phyloP scores from a whole-genome alignment of 1,140 invertebrate genomes.

The Drosophila suzukii region DNA sequence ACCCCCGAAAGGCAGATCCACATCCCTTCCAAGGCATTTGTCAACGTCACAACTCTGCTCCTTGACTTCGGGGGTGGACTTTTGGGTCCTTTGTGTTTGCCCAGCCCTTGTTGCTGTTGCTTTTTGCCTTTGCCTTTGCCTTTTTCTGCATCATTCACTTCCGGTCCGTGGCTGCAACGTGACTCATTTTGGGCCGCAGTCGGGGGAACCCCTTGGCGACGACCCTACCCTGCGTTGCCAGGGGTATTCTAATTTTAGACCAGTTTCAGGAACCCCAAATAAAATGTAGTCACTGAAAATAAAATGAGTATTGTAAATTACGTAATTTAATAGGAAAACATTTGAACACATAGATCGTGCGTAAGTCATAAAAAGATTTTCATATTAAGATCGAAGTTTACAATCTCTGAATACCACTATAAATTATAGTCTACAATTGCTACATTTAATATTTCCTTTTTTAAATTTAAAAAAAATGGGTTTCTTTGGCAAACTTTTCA shows the following conservation, averaged over 20 bases:
- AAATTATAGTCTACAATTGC: too few species aligned
- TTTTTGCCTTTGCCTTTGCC: conserved; percentile 9
- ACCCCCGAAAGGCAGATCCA: conserved; percentile 4
- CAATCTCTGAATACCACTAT: too few species aligned
- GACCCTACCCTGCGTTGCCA: not conserved
- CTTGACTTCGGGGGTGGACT: conserved; percentile 43
- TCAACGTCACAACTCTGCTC: conserved; percentile 67
- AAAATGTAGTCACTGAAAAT: not conserved
- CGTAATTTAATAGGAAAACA: too few species aligned
- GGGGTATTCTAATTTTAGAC: not conserved
- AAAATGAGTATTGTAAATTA: too few species aligned
- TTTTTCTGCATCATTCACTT: conserved; percentile 79
- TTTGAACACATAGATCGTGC: too few species aligned
- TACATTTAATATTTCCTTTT: too few species aligned
- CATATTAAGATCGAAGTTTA: too few species aligned
- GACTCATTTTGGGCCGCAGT: conserved; percentile 61
- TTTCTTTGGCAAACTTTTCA: too few species aligned
- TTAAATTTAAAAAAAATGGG: too few species aligned
- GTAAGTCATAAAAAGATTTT: too few species aligned
- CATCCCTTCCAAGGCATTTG: conserved; percentile 63
- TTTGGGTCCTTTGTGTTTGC: conserved; percentile 52
- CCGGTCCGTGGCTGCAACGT: conserved; percentile 69
- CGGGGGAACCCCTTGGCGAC: conserved; percentile 40
- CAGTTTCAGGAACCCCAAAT: not conserved
- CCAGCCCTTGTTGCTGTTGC: conserved; percentile 29